phyloP scores from a whole-genome alignment of 2,888 invertebrate species.

The Napeogenes inachia region DNA sequence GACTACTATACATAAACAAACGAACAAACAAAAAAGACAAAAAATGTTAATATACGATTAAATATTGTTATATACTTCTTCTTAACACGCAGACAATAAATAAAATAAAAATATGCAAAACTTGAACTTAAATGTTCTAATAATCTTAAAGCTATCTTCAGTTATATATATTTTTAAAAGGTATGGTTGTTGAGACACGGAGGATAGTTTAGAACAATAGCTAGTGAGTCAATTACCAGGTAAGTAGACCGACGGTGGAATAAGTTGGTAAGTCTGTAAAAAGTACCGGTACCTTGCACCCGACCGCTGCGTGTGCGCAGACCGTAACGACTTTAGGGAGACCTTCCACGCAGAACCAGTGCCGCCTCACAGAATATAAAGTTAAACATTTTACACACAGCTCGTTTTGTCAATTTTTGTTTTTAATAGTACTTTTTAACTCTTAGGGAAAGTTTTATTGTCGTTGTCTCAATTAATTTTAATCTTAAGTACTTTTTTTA shows the following conservation, averaged over 20 bases:
- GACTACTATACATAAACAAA: too few species aligned
- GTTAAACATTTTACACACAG: not conserved
- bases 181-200: constrained; percentile 42
- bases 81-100: too few species aligned
- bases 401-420: not conserved
- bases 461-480: too few species aligned
- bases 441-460: too few species aligned
- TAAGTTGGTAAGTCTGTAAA: constrained; percentile 37
- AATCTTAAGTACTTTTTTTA: too few species aligned
- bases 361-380: not conserved
- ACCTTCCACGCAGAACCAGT: constrained; percentile 19
- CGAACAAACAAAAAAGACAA: too few species aligned
- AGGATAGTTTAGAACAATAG: constrained; percentile 55
- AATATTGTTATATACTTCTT: too few species aligned
- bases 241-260: constrained; percentile 28
- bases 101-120: too few species aligned
- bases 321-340: constrained; percentile 21
- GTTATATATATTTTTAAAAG: not conserved
- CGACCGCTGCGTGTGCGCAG: constrained; percentile 14
- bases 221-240: constrained; percentile 30
- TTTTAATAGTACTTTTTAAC: not conserved
- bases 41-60: too few species aligned
- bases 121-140: too few species aligned
- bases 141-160: too few species aligned
- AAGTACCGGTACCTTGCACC: constrained; percentile 20